Conservation (phyloP, 2,888 invertebrate species). For the Caenorhabditis sp. region DNA sequence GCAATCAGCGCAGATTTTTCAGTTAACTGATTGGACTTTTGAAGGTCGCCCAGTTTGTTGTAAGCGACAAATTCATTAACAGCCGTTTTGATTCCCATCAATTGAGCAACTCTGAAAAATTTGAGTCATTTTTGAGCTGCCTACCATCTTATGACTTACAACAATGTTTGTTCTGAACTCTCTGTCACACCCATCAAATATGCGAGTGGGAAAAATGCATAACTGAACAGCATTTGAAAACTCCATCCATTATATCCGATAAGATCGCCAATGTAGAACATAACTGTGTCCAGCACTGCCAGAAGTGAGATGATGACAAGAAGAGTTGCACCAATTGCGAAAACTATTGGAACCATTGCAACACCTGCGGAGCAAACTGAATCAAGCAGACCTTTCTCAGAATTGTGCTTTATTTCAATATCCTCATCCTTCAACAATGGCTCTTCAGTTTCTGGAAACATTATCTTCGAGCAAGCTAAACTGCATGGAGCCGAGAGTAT, state of each 20-base stretch:
- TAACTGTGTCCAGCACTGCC: slow-evolving; percentile 82
- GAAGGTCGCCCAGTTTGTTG: slow-evolving; percentile 40
- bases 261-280: slow-evolving; percentile 83
- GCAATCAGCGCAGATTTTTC: slow-evolving; percentile 61
- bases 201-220: slow-evolving; percentile 88
- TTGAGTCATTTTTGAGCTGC: background rate
- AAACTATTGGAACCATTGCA: slow-evolving; percentile 78
- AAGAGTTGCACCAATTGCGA: slow-evolving; percentile 88
- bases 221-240: slow-evolving; percentile 80
- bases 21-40: too few relatives aligned
- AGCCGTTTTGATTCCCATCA: slow-evolving; percentile 71
- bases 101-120: slow-evolving; percentile 51
- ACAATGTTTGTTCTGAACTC: slow-evolving; percentile 54
- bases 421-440: slow-evolving; percentile 80
- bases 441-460: slow-evolving; percentile 88
- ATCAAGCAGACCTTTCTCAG: slow-evolving; percentile 25
- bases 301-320: slow-evolving; percentile 89
- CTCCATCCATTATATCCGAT: slow-evolving; percentile 78
- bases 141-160: slow-evolving; percentile 19
- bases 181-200: slow-evolving; percentile 81
- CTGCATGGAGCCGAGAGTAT: slow-evolving; percentile 96
- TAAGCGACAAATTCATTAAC: slow-evolving; percentile 71
- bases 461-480: slow-evolving; percentile 85
- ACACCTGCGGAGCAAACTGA: slow-evolving; percentile 25
- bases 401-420: slow-evolving; percentile 73